A percentile compares a stretch with the other conserved stretches of the same genome.
Conservation (phyloP, 1,140 invertebrate species). For the Drosophila takahashii region DNA sequence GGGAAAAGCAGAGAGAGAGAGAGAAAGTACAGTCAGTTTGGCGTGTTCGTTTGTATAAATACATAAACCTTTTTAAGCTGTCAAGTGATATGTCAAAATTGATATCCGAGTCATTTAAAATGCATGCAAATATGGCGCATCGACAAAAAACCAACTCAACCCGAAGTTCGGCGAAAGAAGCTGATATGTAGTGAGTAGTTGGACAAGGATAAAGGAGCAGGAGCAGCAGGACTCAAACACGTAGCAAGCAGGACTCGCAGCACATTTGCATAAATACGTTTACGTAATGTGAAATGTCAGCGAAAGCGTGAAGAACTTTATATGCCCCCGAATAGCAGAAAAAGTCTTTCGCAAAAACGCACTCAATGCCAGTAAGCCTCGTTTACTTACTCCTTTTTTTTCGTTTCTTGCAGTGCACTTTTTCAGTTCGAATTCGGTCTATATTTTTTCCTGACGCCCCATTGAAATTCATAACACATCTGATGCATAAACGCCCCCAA, state of each 20-base stretch:
- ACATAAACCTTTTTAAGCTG: conserved; percentile 83
- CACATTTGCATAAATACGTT: conserved; percentile 79
- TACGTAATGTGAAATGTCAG: conserved; percentile 82
- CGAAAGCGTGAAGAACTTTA: conserved; percentile 66
- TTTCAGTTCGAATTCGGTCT: conserved; percentile 36
- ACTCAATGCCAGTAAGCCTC: conserved; percentile 42
- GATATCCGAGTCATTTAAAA: conserved; percentile 83
- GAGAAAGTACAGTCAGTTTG: conserved; percentile 16
- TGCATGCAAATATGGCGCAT: conserved; percentile 79
- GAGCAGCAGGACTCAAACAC: conserved; percentile 39
- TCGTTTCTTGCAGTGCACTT: conserved; percentile 16
- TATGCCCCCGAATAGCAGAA: conserved; percentile 2
- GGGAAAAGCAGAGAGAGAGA: background rate
- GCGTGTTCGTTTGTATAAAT: conserved; percentile 70
- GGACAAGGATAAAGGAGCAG: conserved; percentile 31
- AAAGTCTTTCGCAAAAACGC: conserved; percentile 53
- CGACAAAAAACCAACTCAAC: conserved; percentile 47
- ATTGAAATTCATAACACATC: conserved; percentile 82
- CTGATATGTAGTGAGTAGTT: conserved; percentile 31
- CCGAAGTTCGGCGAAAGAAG: conserved; percentile 24
- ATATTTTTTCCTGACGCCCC: conserved; percentile 27
- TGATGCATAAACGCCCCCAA: conserved; percentile 77
- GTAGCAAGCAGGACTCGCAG: conserved; percentile 69
- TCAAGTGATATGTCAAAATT: conserved; percentile 84
- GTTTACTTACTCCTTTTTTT: background rate